Conservation (phyloP, 1,140 invertebrate species). For the Bombus sibiricus region DNA sequence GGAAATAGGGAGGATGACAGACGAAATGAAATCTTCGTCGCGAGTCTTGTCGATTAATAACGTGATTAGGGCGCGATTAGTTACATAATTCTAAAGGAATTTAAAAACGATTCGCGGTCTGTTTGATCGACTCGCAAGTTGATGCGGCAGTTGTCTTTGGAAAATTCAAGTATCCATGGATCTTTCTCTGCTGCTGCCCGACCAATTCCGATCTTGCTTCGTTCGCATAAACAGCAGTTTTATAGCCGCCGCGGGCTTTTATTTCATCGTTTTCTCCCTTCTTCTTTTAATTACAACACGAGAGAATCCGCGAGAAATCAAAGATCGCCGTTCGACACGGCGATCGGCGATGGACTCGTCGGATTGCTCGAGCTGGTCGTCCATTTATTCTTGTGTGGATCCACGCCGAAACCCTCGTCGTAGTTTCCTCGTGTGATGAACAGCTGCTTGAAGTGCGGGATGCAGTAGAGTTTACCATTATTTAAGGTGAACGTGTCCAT, state of each 20-base stretch:
- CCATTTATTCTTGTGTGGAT: slow-evolving; percentile 87
- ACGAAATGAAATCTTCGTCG: background rate
- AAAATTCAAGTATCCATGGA: background rate
- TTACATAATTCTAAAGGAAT: background rate
- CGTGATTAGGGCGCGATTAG: background rate
- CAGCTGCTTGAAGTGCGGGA: slow-evolving; percentile 91
- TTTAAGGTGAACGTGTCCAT: slow-evolving; percentile 91
- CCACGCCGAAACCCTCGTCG: slow-evolving; percentile 89
- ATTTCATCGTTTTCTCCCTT: background rate
- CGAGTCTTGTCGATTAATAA: slow-evolving; percentile 7
- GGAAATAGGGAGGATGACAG: background rate
- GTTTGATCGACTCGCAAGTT: background rate
- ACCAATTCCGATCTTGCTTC: background rate
- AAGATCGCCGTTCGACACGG: slow-evolving; percentile 77
- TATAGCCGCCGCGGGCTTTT: background rate
- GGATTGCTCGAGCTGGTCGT: slow-evolving; percentile 64
- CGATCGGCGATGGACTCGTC: slow-evolving; percentile 71
- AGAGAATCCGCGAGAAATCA: slow-evolving; percentile 53
- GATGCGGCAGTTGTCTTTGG: slow-evolving; percentile 11
- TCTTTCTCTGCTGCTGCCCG: background rate
- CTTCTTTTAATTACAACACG: slow-evolving; percentile 21
- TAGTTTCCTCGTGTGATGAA: slow-evolving; percentile 94
- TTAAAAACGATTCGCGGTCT: background rate
- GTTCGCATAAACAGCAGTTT: background rate
- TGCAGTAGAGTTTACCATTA: slow-evolving; percentile 90